Conservation (phyloP, 2,888 invertebrate genomes). For the Eilema sororculum region DNA sequence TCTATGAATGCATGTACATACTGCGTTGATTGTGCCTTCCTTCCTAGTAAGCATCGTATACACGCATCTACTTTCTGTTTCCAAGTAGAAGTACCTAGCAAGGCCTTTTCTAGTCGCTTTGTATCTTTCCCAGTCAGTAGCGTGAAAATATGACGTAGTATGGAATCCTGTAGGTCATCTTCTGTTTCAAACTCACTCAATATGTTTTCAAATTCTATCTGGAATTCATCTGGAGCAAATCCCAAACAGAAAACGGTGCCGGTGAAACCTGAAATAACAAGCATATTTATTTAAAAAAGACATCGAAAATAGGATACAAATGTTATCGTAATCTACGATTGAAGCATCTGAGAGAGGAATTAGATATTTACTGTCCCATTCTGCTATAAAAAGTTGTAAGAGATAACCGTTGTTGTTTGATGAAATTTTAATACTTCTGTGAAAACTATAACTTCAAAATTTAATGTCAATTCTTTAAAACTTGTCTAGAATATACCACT, state of each 20-base stretch:
- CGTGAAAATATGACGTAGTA: slow-evolving; percentile 55
- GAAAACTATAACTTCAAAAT: no score
- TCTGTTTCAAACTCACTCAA: slow-evolving; percentile 40
- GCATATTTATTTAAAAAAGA: no score
- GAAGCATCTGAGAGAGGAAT: neutral
- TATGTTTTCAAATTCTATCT: slow-evolving; percentile 43
- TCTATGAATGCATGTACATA: slow-evolving; percentile 59
- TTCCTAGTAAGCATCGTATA: slow-evolving; percentile 49
- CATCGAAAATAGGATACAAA: no score
- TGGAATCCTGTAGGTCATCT: slow-evolving; percentile 51
- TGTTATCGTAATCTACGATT: no score
- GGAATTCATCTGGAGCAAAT: slow-evolving; percentile 59
- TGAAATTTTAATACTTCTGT: no score
- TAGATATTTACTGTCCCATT: no score
- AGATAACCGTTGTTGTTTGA: no score
- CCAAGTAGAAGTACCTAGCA: slow-evolving; percentile 48
- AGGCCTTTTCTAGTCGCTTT: slow-evolving; percentile 35
- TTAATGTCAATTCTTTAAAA: no score
- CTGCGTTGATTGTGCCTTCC: slow-evolving; percentile 50
- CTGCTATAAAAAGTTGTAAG: neutral
- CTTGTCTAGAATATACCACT: no score
- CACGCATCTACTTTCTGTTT: slow-evolving; percentile 55
- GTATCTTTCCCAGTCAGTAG: slow-evolving; percentile 47
- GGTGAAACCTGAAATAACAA: slow-evolving; percentile 55
- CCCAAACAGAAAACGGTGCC: slow-evolving; percentile 71